phyloP scores from a whole-genome alignment of 1,140 invertebrate species.

The Procambarus clarkii region DNA sequence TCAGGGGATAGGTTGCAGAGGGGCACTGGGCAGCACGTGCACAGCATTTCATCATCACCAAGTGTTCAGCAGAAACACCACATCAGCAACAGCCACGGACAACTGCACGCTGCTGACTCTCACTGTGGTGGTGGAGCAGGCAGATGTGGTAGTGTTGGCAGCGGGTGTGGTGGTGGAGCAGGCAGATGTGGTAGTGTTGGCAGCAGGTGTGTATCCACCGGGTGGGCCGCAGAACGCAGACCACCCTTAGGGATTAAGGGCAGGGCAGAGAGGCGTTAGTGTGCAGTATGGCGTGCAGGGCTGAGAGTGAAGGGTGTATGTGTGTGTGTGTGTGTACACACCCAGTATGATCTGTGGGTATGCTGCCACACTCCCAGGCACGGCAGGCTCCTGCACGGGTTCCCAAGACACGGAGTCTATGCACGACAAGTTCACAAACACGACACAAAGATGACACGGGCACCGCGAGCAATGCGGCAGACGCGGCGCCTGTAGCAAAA shows the following conservation, averaged over 20 bases:
- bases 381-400: background rate
- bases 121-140: background rate
- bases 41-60: background rate
- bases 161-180: background rate
- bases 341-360: background rate
- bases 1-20: background rate
- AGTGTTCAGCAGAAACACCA: background rate
- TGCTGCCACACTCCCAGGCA: background rate
- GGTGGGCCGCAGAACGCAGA: background rate
- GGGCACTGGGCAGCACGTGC: background rate
- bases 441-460: conserved; percentile 61
- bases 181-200: background rate
- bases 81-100: background rate
- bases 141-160: background rate
- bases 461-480: conserved; percentile 67
- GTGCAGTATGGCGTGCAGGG: background rate
- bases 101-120: background rate
- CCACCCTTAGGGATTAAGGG: background rate
- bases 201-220: background rate
- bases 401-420: conserved; percentile 23
- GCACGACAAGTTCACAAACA: conserved; percentile 58
- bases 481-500: conserved; percentile 69
- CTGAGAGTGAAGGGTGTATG: background rate
- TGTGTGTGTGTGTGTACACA: background rate
- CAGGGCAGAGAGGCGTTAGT: background rate